Percentiles rank a stretch among this genome's conserved stretches.
Conservation (phyloP, 2,797 vertebrate species). For the Acanthurus tractus region DNA sequence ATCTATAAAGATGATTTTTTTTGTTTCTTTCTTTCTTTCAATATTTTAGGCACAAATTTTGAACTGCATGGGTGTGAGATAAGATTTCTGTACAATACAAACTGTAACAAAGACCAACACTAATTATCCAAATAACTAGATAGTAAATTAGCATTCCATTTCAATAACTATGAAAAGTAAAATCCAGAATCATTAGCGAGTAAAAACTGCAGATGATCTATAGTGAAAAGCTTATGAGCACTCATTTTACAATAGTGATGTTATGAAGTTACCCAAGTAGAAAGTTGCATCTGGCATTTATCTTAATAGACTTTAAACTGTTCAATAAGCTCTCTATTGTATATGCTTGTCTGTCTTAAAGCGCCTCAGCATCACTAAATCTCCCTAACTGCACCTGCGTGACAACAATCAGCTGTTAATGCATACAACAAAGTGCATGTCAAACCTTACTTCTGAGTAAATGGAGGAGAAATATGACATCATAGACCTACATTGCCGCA, state of each 20-base stretch:
- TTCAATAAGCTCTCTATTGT: constrained; percentile 53
- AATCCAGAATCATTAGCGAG: constrained; percentile 46
- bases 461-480: constrained; percentile 68
- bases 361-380: constrained; percentile 49
- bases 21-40: constrained; percentile 17
- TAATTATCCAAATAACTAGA: constrained; percentile 40
- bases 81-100: constrained; percentile 58
- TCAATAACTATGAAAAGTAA: constrained; percentile 38
- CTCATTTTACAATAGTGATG: constrained; percentile 48
- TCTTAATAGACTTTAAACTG: constrained; percentile 59
- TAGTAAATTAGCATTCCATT: constrained; percentile 45
- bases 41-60: constrained; percentile 72
- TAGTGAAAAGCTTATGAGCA: constrained; percentile 52
- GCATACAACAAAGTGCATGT: constrained; percentile 75
- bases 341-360: constrained; percentile 43
- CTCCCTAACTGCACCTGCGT: constrained; percentile 58
- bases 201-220: constrained; percentile 60
- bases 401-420: constrained; percentile 67
- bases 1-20: constrained; percentile 58
- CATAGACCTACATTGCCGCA: constrained; percentile 60
- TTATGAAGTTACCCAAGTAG: constrained; percentile 58
- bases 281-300: constrained; percentile 60
- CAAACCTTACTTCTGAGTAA: constrained; percentile 73
- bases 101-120: constrained; percentile 42
- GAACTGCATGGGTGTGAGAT: constrained; percentile 40